Conservation (phyloP, 2,797 vertebrate genomes). For the Phyllotis vaccarum region DNA sequence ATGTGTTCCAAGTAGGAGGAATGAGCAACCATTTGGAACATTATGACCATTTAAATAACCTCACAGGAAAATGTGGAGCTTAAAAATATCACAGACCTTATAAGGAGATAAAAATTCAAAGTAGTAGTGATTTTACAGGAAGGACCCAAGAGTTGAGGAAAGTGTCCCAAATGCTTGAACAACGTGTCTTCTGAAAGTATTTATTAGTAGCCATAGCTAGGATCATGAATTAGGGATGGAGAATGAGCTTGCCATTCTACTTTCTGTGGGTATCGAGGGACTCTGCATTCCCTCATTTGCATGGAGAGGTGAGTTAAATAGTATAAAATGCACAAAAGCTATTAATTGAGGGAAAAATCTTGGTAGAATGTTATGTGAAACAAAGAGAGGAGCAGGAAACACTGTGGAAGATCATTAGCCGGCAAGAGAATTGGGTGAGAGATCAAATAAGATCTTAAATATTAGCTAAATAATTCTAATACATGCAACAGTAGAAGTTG, state of each 20-base stretch:
- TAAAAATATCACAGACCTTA: conserved; percentile 18
- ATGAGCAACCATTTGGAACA: not conserved
- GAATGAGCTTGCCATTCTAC: not conserved
- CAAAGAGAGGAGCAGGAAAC: conserved; percentile 6
- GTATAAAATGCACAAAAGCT: not conserved
- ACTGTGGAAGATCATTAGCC: not conserved
- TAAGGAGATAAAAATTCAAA: not conserved
- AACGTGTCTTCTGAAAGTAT: not conserved
- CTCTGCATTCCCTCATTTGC: conserved; percentile 15
- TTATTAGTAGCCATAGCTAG: not conserved
- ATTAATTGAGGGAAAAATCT: conserved; percentile 39
- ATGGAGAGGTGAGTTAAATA: conserved; percentile 23
- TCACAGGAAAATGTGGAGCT: conserved; percentile 28
- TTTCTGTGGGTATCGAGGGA: not conserved
- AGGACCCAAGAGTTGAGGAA: not conserved
- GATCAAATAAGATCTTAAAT: conserved; percentile 27
- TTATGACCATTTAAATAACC: not conserved
- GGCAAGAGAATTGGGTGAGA: conserved; percentile 15
- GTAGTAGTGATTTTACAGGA: conserved; percentile 4
- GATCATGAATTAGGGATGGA: not conserved
- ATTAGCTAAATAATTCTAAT: not conserved
- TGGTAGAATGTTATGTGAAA: not conserved
- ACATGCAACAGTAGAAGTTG: not conserved
- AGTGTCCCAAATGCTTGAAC: not conserved
- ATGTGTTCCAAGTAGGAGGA: conserved; percentile 23